These are phyloP conservation scores for Amphibalanus amphitrite DNA, from an alignment of 1,140 invertebrate species.

Conservation along the genomic window DNA sequence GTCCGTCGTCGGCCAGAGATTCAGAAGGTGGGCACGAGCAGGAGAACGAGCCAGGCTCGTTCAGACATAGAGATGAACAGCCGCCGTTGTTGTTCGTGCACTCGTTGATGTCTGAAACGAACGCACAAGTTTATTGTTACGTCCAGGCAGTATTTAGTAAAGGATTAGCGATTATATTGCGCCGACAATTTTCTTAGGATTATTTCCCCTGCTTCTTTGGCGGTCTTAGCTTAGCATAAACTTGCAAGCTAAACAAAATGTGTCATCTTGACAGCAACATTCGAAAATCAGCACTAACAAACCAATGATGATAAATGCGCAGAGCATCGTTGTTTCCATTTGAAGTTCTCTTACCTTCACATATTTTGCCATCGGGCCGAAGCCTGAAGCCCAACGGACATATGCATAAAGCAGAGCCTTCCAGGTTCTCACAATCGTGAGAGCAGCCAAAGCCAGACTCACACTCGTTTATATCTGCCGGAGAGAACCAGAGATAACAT, in stretches of 20 bases:
- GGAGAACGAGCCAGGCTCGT: constrained; percentile 33
- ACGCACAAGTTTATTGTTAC: too few relatives aligned
- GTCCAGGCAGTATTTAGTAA: not conserved
- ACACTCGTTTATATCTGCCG: constrained; percentile 28
- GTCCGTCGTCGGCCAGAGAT: constrained; percentile 14
- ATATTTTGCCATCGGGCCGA: constrained; percentile 37
- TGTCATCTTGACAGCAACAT: not conserved
- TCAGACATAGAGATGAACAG: constrained; percentile 32
- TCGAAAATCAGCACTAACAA: not conserved
- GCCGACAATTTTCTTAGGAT: not conserved
- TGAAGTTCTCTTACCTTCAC: constrained; percentile 20
- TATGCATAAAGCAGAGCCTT: constrained; percentile 45
- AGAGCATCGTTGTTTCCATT: too few relatives aligned
- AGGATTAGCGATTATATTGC: not conserved
- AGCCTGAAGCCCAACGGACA: constrained; percentile 46
- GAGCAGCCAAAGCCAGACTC: constrained; percentile 34
- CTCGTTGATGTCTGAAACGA: constrained; percentile 20
- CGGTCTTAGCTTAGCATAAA: not conserved
- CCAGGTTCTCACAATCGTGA: constrained; percentile 45
- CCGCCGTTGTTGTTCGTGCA: constrained; percentile 28
- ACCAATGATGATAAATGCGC: not conserved
- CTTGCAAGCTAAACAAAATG: not conserved
- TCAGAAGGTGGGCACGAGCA: constrained; percentile 28
- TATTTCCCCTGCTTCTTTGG: not conserved
- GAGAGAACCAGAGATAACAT: too few relatives aligned